Conservation (phyloP, 1,140 invertebrate species). For the Eufriesea mexicana region DNA sequence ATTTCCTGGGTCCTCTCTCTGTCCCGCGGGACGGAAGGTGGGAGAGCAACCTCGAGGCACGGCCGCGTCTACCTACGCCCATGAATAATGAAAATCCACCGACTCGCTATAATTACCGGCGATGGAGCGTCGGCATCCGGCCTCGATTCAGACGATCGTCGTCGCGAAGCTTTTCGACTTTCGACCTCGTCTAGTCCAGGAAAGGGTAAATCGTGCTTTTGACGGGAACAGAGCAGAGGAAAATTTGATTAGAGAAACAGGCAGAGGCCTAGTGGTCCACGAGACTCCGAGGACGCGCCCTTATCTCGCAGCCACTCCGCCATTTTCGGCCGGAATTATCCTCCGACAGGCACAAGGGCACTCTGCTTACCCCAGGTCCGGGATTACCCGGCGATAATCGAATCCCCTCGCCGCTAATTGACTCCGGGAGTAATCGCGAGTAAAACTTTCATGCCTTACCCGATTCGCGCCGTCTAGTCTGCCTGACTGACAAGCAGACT, state of each 20-base stretch:
- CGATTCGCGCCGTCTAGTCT: constrained; percentile 45
- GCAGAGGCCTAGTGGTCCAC: too few species aligned
- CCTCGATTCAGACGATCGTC: constrained; percentile 66
- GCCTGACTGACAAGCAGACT: constrained; percentile 57
- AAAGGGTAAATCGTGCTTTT: background rate
- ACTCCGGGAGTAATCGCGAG: constrained; percentile 62
- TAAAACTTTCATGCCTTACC: constrained; percentile 62
- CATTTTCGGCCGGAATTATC: constrained; percentile 75
- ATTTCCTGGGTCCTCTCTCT: constrained; percentile 58
- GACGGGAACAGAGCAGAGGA: too few species aligned
- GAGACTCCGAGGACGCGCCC: too few species aligned
- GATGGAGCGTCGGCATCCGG: constrained; percentile 69
- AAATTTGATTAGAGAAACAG: too few species aligned
- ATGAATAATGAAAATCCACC: constrained; percentile 73
- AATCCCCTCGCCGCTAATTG: constrained; percentile 64
- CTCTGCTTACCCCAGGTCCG: constrained; percentile 70
- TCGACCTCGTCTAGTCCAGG: too few species aligned
- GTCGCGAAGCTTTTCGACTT: constrained; percentile 50
- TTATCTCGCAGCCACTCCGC: constrained; percentile 30
- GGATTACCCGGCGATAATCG: constrained; percentile 65
- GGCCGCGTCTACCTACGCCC: constrained; percentile 39
- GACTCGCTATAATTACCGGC: constrained; percentile 71
- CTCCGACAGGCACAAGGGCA: constrained; percentile 57
- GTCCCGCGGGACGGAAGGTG: constrained; percentile 40
- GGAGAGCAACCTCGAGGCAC: constrained; percentile 53